Evolutionary conservation across 2,888 invertebrate species (phyloP), one percentile per base, ranked within the genome.

Genomic region (Epistrophe eligans): DNA sequence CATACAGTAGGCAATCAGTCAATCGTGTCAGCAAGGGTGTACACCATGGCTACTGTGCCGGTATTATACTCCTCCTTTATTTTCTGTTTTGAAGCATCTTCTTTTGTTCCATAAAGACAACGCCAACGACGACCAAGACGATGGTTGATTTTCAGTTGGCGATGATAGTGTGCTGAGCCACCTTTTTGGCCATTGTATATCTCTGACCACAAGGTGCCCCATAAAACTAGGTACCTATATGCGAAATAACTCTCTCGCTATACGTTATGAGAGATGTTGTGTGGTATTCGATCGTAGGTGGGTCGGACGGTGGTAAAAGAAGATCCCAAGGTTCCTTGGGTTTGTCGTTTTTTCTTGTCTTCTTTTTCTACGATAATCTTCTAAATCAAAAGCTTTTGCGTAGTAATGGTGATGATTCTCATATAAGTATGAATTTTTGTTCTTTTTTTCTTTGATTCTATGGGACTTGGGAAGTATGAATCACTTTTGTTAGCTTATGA

Each of bases 11-110:
- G 77, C 52, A 85, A 82, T 85, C 85, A 82, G 81, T 85, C 85
- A 82, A 82, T 82, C 85, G 82, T 85, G 85, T 81, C 85, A 82
- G 85, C 82, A 85, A 82, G 82, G 77, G 81, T 77, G 84, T 85
- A 77, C 57, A 77, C 77, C 40, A 24, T 48, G 57, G 82, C 85
- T 82, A 85, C 85, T 79, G 85, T 81, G 67, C 64, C 55, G 73
- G 48, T 74, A 45, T 43, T 62, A 17, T 58, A 58, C 35, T 70
- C 43, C 50, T 50, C 77, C 40, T 67, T 66, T 40, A n/a, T 77
- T 40, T 40, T 71, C 77, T 74, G 60, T 70, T 67, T 38, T 55
- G 60, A 48, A 40, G 66, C 72, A 48, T 82, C 70, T 60, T 79
- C 81, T 76, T 76, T 64, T 82, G 50, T 70, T 73, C 57, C 28